Conservation (phyloP, 1,140 invertebrate genomes). For the Leptoteleia sp. region DNA sequence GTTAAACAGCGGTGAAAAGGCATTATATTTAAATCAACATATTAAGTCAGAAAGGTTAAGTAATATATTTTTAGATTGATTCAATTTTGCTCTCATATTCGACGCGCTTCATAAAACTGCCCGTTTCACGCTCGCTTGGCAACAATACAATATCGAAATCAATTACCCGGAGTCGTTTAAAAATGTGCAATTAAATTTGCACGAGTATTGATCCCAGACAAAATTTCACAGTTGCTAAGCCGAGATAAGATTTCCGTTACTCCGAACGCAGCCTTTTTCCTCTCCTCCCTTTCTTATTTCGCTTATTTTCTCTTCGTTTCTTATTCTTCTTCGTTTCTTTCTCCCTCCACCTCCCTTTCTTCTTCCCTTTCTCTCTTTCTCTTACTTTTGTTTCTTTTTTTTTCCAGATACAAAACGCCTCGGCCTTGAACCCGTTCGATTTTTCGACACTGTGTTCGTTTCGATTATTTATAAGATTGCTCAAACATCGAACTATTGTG, state of each 20-base stretch:
- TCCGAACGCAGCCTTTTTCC: constrained; percentile 5
- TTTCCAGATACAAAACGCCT: background rate
- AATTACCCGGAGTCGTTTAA: constrained; percentile 31
- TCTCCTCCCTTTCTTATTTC: background rate
- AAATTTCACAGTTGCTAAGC: constrained; percentile 46
- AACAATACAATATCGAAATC: constrained; percentile 43
- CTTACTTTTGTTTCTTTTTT: too few species aligned
- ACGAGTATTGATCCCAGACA: constrained; percentile 35
- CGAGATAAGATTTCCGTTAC: constrained; percentile 33
- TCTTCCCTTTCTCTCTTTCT: background rate
- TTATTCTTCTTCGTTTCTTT: background rate
- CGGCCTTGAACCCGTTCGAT: constrained; percentile 13
- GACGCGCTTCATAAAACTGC: constrained; percentile 19
- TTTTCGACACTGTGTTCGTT: constrained; percentile 16
- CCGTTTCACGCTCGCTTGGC: constrained; percentile 29
- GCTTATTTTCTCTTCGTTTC: background rate
- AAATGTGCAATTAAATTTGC: constrained; percentile 53
- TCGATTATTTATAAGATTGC: too few species aligned
- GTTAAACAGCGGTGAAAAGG: constrained; percentile 8
- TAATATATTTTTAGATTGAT: constrained; percentile 52
- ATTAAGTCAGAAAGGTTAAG: constrained; percentile 38
- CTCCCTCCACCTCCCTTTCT: background rate
- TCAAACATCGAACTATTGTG: too few species aligned
- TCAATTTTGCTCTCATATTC: constrained; percentile 39
- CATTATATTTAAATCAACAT: constrained; percentile 27